Percentiles rank a stretch among this genome's conserved stretches.
phyloP scores from a whole-genome alignment of 2,797 vertebrate species.

The Sebastes trivittatus region DNA sequence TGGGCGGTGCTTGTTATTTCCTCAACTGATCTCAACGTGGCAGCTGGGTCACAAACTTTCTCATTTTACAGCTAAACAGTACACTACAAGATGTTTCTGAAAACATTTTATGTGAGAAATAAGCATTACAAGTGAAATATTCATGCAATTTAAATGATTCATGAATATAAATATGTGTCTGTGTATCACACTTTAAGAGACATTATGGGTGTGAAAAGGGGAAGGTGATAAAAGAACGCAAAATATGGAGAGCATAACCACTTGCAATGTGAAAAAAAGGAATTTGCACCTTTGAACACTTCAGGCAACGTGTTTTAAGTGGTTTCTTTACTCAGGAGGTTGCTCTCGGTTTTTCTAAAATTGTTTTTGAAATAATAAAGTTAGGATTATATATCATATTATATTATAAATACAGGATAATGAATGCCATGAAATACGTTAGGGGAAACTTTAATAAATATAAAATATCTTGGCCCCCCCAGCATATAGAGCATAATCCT shows the following conservation, averaged over 20 bases:
- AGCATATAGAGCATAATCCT: not conserved
- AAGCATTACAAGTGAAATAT: too few species aligned
- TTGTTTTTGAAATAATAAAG: not conserved
- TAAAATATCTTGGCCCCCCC: not conserved
- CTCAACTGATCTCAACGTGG: too few species aligned
- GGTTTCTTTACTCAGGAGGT: not conserved
- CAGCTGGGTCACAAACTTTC: too few species aligned
- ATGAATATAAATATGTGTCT: not conserved
- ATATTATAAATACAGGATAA: not conserved
- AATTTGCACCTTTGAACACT: slow-evolving; percentile 2
- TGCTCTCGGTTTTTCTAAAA: not conserved
- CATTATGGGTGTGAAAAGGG: not conserved
- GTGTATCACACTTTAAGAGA: slow-evolving; percentile 1
- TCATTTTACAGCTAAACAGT: too few species aligned
- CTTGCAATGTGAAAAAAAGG: slow-evolving; percentile 7
- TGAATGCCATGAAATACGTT: not conserved
- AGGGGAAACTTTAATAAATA: not conserved
- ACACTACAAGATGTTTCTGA: too few species aligned
- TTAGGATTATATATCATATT: not conserved
- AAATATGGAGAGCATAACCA: not conserved
- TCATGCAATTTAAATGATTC: too few species aligned
- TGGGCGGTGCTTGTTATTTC: too few species aligned
- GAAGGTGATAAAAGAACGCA: not conserved
- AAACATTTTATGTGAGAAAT: too few species aligned
- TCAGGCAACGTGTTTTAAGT: slow-evolving; percentile 8